These are phyloP conservation scores for Vanacampus margaritifer DNA, from an alignment of 2,113 vertebrate genomes.

Conservation along the genomic window DNA sequence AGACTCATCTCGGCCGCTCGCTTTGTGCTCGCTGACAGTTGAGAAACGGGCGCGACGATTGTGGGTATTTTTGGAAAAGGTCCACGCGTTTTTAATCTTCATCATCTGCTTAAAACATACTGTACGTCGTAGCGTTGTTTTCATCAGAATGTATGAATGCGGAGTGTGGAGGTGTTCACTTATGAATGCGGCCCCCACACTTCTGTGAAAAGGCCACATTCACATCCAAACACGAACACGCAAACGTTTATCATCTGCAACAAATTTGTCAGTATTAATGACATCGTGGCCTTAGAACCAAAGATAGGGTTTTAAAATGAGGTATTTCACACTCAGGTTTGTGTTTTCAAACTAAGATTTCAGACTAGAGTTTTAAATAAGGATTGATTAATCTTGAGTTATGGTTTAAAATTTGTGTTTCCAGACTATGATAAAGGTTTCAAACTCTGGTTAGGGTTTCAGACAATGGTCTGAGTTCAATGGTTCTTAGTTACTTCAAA, in stretches of 20 bases:
- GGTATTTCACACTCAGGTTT: too few relatives aligned
- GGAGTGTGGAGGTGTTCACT: conserved; percentile 55
- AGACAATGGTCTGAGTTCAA: too few relatives aligned
- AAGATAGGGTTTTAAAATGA: neutral
- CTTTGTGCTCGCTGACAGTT: conserved; percentile 66
- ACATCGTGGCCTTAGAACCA: neutral
- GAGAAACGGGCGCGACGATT: conserved; percentile 66
- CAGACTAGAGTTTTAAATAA: too few relatives aligned
- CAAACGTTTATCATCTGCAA: conserved; percentile 32
- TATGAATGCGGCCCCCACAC: conserved; percentile 57
- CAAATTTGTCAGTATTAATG: neutral
- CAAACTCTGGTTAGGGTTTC: too few relatives aligned
- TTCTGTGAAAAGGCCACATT: conserved; percentile 28
- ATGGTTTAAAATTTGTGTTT: too few relatives aligned
- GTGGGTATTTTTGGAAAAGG: conserved; percentile 64
- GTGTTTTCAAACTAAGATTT: neutral
- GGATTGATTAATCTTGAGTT: too few relatives aligned
- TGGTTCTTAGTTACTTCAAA: too few relatives aligned
- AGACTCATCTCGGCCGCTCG: conserved; percentile 55
- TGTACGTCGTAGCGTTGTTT: conserved; percentile 28
- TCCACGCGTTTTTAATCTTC: conserved; percentile 68
- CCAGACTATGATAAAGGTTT: too few relatives aligned
- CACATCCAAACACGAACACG: conserved; percentile 33
- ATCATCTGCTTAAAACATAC: conserved; percentile 64
- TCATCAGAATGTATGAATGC: conserved; percentile 6